Evolutionary conservation across 2,888 invertebrate genomes (phyloP), one percentile per base, ranked within the genome.

Genomic region (Meteorus colon): DNA sequence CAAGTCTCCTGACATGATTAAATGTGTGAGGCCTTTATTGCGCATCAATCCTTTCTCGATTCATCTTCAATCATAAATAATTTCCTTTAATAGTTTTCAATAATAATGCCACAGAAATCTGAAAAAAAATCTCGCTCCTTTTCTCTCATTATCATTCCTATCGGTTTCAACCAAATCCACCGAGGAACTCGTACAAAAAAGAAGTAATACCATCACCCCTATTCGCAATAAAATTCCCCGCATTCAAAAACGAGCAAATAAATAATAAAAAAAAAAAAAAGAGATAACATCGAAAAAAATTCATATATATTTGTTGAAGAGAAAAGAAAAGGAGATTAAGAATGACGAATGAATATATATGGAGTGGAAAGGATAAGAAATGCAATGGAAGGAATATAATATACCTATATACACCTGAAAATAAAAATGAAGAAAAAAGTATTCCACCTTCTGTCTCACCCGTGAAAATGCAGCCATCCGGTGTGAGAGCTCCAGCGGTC

Each of bases 401-500:
- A 55, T 55, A 55, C n/a, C 8, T 55, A 55, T 55, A 6, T 55
- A 29, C 12, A 29, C 24, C 24, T 16, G 8, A 34, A 16, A 27
- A 65, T n/a, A 27, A 65, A 65, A 69, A 51, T 19, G 19, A 24
- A 41, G 12, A 27, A 24, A 31, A 37, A 24, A 24, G 24, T 24
- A 24, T 68, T 69, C 31, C n/a, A 41, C 41, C 73, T 63, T 67
- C 63, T 71, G 73, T 69, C n/a, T 34, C 34, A 19, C n/a, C 71
- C 63, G 29, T 60, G 63, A 71, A 71, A 74, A 70, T 60, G 70
- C 41, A 78, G 45, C 70, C 73, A 63, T 34, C 74, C 51, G 63
- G 66, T 63, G 59, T 37, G 34, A 31, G n/a, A 41, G n/a, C 59
- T 55, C 62, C 34, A 65, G 31, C 75, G 74, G 73, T 77, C 80